These are phyloP conservation scores for Seira sanloemensis DNA, from an alignment of 2,888 invertebrate genomes.

Conservation along the genomic window DNA sequence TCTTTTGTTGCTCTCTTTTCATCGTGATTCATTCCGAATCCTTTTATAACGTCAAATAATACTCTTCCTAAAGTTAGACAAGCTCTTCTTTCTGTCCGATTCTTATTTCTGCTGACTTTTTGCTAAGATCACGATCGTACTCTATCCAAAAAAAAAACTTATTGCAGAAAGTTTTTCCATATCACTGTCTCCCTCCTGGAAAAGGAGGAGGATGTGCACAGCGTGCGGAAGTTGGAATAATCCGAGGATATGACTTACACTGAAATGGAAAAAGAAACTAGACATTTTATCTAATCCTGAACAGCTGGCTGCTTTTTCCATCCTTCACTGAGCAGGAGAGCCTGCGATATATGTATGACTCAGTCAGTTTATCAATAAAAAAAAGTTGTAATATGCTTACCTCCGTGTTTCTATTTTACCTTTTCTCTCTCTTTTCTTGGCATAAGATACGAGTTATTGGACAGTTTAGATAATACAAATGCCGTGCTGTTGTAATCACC, in stretches of 20 bases:
- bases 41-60: background rate
- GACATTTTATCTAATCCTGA: background rate
- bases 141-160: background rate
- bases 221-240: constrained; percentile 4
- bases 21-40: constrained; percentile 4
- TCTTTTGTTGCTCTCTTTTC: background rate
- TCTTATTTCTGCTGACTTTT: background rate
- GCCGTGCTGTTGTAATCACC: background rate
- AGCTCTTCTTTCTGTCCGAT: background rate
- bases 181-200: background rate
- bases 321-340: background rate
- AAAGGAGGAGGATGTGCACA: background rate
- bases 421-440: background rate
- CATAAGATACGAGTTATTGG: background rate
- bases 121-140: background rate
- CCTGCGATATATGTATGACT: too few species aligned
- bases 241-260: background rate
- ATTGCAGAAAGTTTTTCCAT: background rate
- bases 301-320: background rate
- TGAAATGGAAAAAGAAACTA: background rate
- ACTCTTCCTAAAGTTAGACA: background rate
- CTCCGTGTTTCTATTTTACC: background rate
- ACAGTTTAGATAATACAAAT: background rate
- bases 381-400: too few species aligned
- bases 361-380: background rate